phyloP scores from a whole-genome alignment of 1,140 invertebrate genomes.

The Mizuhopecten yessoensis region DNA sequence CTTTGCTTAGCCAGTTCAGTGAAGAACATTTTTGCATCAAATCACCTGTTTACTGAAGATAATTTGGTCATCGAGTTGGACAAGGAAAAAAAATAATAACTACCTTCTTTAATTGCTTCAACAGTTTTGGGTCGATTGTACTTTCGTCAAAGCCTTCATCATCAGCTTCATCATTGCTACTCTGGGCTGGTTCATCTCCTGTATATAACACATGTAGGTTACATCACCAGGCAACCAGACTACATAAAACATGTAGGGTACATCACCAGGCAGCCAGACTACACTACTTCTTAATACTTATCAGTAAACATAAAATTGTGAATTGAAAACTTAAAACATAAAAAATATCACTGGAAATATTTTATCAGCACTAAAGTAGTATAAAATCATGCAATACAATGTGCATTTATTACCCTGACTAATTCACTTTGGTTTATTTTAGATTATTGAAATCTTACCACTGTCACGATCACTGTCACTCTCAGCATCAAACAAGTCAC shows the following conservation, averaged over 20 bases:
- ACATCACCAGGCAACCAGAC: too few species aligned
- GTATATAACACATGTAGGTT: not conserved
- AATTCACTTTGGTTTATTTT: too few species aligned
- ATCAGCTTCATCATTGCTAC: constrained; percentile 60
- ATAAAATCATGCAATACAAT: too few species aligned
- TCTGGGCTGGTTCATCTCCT: constrained; percentile 57
- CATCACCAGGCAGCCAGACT: constrained; percentile 48
- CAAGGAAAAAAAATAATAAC: not conserved
- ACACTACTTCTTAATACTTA: too few species aligned
- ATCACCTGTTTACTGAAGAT: too few species aligned
- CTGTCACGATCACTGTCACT: constrained; percentile 60
- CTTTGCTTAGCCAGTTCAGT: too few species aligned
- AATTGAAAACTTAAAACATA: too few species aligned
- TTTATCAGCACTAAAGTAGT: too few species aligned
- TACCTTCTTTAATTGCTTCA: constrained; percentile 71
- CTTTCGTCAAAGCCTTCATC: constrained; percentile 74
- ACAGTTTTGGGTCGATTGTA: constrained; percentile 69
- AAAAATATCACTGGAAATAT: too few species aligned
- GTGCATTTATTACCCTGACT: too few species aligned
- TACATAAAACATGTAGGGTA: not conserved
- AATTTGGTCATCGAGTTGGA: not conserved
- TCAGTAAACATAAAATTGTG: too few species aligned
- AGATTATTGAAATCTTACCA: constrained; percentile 45
- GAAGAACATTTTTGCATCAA: too few species aligned
- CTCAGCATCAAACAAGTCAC: constrained; percentile 74